Evolutionary conservation across 2,113 vertebrate species (phyloP).

Genomic region (Junco hyemalis): DNA sequence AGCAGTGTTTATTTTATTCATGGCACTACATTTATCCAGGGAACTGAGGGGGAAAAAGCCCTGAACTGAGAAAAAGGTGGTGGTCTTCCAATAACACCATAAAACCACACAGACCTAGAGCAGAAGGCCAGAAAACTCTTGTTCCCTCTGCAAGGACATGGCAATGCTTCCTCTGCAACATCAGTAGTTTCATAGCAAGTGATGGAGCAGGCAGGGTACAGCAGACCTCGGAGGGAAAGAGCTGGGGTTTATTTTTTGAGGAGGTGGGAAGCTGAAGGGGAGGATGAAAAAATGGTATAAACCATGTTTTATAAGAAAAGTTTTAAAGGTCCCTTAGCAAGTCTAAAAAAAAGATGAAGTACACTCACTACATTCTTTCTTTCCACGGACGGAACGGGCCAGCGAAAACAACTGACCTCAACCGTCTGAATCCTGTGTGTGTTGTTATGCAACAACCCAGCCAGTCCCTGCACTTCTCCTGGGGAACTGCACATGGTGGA

Average conservation of each 20-base stretch:
- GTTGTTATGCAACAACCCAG: background rate
- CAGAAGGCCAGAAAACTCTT: background rate
- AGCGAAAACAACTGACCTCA: slow-evolving; percentile 65
- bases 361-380: slow-evolving; percentile 37
- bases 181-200: background rate
- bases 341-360: slow-evolving; percentile 15
- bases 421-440: background rate
- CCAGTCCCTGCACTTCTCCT: background rate
- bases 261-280: background rate
- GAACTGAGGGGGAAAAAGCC: background rate
- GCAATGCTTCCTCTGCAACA: background rate
- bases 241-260: background rate
- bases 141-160: background rate
- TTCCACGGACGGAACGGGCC: background rate
- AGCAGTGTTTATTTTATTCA: slow-evolving; percentile 56
- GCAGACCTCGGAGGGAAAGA: background rate
- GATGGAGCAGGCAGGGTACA: background rate
- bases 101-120: background rate
- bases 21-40: slow-evolving; percentile 34
- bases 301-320: slow-evolving; percentile 23
- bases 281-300: slow-evolving; percentile 19
- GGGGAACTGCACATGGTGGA: background rate
- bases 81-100: background rate
- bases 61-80: background rate
- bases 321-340: slow-evolving; percentile 40